Conservation (phyloP, 2,797 vertebrate species). For the Pseudochirops corinnae region DNA sequence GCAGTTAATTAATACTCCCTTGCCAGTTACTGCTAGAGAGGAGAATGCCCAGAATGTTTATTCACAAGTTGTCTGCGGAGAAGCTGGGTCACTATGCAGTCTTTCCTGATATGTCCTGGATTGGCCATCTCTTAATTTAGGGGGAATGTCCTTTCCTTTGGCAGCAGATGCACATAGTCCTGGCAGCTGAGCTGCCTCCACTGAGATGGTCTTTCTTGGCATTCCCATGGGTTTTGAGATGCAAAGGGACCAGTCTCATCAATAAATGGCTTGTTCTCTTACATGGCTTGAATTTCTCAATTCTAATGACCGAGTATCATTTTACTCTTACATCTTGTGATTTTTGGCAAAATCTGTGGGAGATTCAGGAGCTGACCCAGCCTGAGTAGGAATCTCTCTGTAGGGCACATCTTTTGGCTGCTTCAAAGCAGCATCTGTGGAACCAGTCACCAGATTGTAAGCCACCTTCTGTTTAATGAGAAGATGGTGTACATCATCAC, state of each 20-base stretch:
- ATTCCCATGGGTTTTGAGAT: slow-evolving; percentile 26
- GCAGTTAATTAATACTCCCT: not conserved
- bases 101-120: not conserved
- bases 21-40: slow-evolving; percentile 26
- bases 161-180: not conserved
- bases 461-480: slow-evolving; percentile 74
- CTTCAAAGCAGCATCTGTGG: slow-evolving; percentile 68
- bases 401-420: slow-evolving; percentile 63
- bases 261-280: slow-evolving; percentile 22
- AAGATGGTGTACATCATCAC: not conserved
- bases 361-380: slow-evolving; percentile 40
- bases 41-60: slow-evolving; percentile 33
- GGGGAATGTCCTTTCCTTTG: not conserved
- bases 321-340: not conserved
- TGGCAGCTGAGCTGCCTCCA: slow-evolving; percentile 35
- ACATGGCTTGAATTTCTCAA: slow-evolving; percentile 31
- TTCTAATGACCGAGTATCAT: not conserved
- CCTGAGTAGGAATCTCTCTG: slow-evolving; percentile 63
- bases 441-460: slow-evolving; percentile 56
- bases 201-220: slow-evolving; percentile 42
- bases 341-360: not conserved
- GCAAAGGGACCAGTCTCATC: not conserved
- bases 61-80: slow-evolving; percentile 16
- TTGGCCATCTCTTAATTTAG: not conserved
- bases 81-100: not conserved